Base-by-base conservation (phyloP, 2,113 vertebrate genomes). In the Podilymbus podiceps region DNA sequence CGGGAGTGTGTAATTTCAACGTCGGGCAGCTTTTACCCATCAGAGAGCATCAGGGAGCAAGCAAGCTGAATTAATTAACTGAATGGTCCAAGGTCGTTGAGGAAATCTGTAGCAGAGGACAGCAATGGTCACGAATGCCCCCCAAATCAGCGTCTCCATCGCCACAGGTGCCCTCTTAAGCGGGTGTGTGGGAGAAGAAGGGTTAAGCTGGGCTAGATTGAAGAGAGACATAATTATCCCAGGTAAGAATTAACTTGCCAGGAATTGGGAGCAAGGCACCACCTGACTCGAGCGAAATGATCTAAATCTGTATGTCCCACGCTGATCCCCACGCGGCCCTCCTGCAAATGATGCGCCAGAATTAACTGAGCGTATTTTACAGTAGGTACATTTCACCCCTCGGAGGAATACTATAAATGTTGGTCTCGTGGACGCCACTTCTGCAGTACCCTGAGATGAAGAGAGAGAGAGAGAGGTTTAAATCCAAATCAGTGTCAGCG, bases 321-420 rank as follows among this genome's bases (percentile, higher is more conserved):
- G 10, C 89, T 38, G 84, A 88, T 95, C 90, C 96, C 95, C 91
- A 14, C 0, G 38, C 0, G 89, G 60, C 74, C 49, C 72, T 86
- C 76, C 85, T 4, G 56, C 85, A 93, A 85, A 93, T 38, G 82
- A 59, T 84, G 92, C 69, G 2, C 94, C 96, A 97, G 96, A 97
- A 97, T 97, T 97, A 97, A 97, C 95, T n/a, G 79, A 72, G 62
- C 6, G 28, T 27, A 8, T 94, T 94, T 95, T 96, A 64, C 96
- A 97, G 96, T 94, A 96, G 96, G 96, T 96, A 96, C 96, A 93
- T 95, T 95, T 97, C 93, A 95, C 79, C 83, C 94, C 95, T 89
- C 2, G 0, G 78, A 83, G 96, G 94, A 96, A 96, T 96, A 77
- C 88, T 85, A 94, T 97, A 96, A 97, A 96, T 88, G 96, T 89